Base-by-base conservation (phyloP, 2,888 invertebrate species). In the Scaptomyza tumidula region DNA sequence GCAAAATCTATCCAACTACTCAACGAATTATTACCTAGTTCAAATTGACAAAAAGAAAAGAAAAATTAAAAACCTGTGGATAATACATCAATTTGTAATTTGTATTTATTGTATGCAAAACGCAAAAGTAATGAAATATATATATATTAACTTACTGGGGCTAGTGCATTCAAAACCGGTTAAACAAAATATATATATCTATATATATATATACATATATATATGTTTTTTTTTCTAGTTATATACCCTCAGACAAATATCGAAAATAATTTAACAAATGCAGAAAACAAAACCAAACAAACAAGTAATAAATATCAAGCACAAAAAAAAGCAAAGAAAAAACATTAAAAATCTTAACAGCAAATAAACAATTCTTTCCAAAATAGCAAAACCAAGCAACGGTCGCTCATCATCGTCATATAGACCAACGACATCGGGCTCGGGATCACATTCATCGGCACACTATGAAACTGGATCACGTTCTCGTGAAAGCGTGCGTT, bases 381-480 rank as follows among this genome's bases (percentile, higher is more conserved):
- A 90, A 91, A 78, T 91, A 91, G 91, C 91, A 85, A 91, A 91
- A 91, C 89, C 91, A 89, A 91, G 90, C 90, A 91, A 91, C 77
- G 91, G 91, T 91, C 91, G 91, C 66, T 91, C 91, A 44, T 91
- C 91, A 78, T 91, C 91, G 75, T 89, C 91, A 77, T 91, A 91
- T 88, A 88, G 91, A 89, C 91, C 91, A 68, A 85, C 91, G 57
- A 87, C 91, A 75, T 90, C 91, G 79, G 90, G 90, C 80, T 91
- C 91, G 86, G 90, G 91, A 82, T 90, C 91, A 75, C 91, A 91
- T 87, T 91, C 91, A 71, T 90, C 91, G 77, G 91, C 91, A 74
- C 91, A 91, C 81, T 91, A 91, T 79, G 91, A 91, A 86, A 90
- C 91, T 84, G 90, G 90, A 82, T 90, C 91, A 88, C 91, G 91